These are phyloP conservation scores for Atopsyche davidsoni DNA, from an alignment of 1,140 invertebrate genomes.

Conservation along the genomic window DNA sequence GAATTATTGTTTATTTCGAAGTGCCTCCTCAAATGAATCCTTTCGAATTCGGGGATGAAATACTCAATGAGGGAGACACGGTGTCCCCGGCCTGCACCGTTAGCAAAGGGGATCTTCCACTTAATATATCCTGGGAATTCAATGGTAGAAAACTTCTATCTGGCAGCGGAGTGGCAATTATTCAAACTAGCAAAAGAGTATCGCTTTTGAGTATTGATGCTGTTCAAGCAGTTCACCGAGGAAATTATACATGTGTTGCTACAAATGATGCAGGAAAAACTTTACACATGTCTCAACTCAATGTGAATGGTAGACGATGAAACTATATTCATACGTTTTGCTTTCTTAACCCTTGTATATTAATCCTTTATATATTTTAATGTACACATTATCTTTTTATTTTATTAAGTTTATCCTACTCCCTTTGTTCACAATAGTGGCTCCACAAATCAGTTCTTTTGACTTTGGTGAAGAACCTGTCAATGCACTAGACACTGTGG, in stretches of 20 bases:
- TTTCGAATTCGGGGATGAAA: conserved; percentile 58
- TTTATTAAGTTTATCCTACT: too few species aligned
- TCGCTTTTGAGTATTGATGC: conserved; percentile 56
- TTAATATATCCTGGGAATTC: conserved; percentile 60
- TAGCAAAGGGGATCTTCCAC: conserved; percentile 62
- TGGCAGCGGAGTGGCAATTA: conserved; percentile 39
- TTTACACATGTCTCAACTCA: conserved; percentile 35
- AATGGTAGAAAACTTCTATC: conserved; percentile 33
- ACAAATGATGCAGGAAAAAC: conserved; percentile 50
- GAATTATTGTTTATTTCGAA: conserved; percentile 29
- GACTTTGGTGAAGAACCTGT: conserved; percentile 63
- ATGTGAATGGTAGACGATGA: conserved; percentile 47
- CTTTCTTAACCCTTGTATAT: too few species aligned
- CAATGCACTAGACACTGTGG: conserved; percentile 63
- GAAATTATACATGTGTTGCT: conserved; percentile 57
- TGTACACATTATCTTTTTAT: too few species aligned
- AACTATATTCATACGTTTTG: conserved; percentile 4
- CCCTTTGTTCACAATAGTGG: conserved; percentile 43
- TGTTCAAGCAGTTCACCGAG: conserved; percentile 45
- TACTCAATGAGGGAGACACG: conserved; percentile 54
- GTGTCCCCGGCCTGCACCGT: conserved; percentile 54
- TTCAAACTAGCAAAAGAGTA: conserved; percentile 47
- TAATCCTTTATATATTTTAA: too few species aligned
- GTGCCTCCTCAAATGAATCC: conserved; percentile 59
- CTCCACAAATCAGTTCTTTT: conserved; percentile 62